phyloP scores from a whole-genome alignment of 2,797 vertebrate species.

The Sebastolobus altivelis region DNA sequence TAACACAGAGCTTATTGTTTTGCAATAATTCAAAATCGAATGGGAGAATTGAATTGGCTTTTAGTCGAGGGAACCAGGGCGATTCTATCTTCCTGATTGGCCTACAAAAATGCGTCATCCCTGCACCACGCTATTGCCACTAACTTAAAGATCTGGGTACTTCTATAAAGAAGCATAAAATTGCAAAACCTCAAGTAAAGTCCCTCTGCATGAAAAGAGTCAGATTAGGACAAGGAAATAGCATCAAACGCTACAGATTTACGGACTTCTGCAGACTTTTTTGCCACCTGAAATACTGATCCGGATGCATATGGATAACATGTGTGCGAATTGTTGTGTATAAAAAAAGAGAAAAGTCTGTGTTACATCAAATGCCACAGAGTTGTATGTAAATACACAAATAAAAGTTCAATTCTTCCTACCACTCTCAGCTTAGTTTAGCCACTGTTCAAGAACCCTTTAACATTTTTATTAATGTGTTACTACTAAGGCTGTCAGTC shows the following conservation, averaged over 20 bases:
- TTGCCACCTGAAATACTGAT: background rate
- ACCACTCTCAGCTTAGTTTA: background rate
- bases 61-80: too few species aligned
- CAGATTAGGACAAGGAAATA: background rate
- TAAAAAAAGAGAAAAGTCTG: background rate
- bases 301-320: background rate
- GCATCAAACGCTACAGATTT: background rate
- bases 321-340: background rate
- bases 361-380: background rate
- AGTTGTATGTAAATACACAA: background rate
- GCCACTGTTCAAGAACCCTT: background rate
- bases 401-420: background rate
- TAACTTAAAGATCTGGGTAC: background rate
- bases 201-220: background rate
- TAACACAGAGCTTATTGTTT: too few species aligned
- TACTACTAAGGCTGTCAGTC: too few species aligned
- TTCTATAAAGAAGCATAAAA: background rate
- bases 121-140: background rate
- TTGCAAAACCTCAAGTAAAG: background rate
- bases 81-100: too few species aligned
- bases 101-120: too few species aligned
- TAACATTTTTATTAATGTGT: background rate
- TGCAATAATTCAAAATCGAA: too few species aligned
- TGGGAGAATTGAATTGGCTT: too few species aligned
- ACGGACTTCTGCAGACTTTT: too few species aligned